phyloP scores from a whole-genome alignment of 2,888 invertebrate species.

The Leptinotarsa haldemani region DNA sequence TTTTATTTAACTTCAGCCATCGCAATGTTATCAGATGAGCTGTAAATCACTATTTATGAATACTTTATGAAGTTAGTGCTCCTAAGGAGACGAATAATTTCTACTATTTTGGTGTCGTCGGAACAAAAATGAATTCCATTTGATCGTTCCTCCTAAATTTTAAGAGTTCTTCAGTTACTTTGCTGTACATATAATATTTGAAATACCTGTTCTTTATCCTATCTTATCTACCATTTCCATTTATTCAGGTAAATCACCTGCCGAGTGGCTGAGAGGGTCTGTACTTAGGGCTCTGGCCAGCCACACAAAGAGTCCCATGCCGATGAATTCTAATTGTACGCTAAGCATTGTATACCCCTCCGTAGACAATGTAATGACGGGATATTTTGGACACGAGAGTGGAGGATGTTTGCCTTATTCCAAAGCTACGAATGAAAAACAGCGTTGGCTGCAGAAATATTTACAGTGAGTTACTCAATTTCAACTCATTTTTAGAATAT shows the following conservation, averaged over 20 bases:
- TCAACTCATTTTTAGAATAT: background rate
- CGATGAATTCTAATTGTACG: constrained; percentile 69
- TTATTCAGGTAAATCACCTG: constrained; percentile 71
- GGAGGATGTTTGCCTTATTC: constrained; percentile 91
- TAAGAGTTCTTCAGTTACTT: no score
- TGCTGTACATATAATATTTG: no score
- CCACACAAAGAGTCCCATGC: constrained; percentile 69
- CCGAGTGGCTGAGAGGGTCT: constrained; percentile 82
- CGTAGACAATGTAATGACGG: constrained; percentile 84
- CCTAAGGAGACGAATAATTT: no score
- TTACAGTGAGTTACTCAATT: constrained; percentile 75
- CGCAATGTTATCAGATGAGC: no score
- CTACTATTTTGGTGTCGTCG: no score
- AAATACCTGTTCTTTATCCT: no score
- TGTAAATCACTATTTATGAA: no score
- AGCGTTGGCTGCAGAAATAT: constrained; percentile 82
- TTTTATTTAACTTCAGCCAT: no score
- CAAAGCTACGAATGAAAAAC: constrained; percentile 79
- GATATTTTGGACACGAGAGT: constrained; percentile 86
- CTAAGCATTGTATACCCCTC: constrained; percentile 78
- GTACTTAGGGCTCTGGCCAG: constrained; percentile 69
- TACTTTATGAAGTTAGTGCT: no score
- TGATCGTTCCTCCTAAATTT: no score
- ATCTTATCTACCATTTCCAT: no score
- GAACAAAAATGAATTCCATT: no score